Conservation (phyloP, 2,888 invertebrate genomes). For the Drosophila nr. perissopoda region DNA sequence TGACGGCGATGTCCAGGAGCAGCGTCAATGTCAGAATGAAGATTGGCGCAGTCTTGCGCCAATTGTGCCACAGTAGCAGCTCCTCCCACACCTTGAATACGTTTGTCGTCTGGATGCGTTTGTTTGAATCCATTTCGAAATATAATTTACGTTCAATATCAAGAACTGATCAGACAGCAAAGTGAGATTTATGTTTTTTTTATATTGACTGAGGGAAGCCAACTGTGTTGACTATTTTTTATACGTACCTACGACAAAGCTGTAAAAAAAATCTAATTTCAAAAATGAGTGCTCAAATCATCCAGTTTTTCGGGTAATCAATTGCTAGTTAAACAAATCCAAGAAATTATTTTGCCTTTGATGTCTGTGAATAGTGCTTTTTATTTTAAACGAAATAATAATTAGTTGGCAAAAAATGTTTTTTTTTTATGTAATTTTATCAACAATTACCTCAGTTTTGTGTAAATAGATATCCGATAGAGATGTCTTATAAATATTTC, state of each 20-base stretch:
- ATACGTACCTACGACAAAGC: background rate
- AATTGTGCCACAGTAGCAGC: slow-evolving; percentile 52
- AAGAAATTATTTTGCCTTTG: background rate
- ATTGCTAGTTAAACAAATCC: background rate
- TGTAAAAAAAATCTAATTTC: background rate
- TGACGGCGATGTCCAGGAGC: slow-evolving; percentile 41
- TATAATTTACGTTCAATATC: background rate
- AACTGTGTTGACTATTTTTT: slow-evolving; percentile 10
- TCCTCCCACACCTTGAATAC: slow-evolving; percentile 6
- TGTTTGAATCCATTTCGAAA: slow-evolving; percentile 26
- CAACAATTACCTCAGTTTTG: background rate
- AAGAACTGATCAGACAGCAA: background rate
- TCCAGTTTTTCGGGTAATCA: background rate
- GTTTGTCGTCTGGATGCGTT: background rate
- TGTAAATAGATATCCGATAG: background rate
- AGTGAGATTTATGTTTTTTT: background rate
- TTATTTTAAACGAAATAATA: background rate
- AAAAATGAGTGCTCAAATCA: background rate
- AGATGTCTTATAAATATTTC: too few relatives aligned
- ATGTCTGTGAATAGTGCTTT: background rate
- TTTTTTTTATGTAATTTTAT: background rate
- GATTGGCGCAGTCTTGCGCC: slow-evolving; percentile 39
- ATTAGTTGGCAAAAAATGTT: background rate
- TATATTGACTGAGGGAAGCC: slow-evolving; percentile 2
- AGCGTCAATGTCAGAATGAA: slow-evolving; percentile 42